Evolutionary conservation across 64 coral and sea anemone genomes (phyloP).

Genomic region (Stichodactyla mertensii): DNA sequence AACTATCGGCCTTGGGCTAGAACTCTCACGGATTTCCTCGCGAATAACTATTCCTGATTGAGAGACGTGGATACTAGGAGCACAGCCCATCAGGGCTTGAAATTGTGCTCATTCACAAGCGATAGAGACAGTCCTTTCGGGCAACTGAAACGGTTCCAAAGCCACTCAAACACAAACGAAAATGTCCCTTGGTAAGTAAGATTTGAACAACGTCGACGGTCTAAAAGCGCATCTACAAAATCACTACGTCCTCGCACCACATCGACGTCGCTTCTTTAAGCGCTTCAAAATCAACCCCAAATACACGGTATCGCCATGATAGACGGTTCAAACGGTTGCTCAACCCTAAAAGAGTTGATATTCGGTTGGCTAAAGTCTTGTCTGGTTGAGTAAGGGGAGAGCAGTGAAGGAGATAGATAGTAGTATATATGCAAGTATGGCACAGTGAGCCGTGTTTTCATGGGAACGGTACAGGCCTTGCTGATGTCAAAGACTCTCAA

Average conservation of each 20-base stretch:
- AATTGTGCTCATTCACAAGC: slow-evolving; percentile 62
- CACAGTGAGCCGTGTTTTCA: slow-evolving; percentile 6
- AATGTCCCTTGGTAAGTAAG: slow-evolving; percentile 22
- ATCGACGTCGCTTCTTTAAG: slow-evolving; percentile 9
- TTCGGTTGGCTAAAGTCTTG: slow-evolving; percentile 8
- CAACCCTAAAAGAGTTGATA: slow-evolving; percentile 44
- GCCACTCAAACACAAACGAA: slow-evolving; percentile 26
- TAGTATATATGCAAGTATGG: slow-evolving; percentile 24
- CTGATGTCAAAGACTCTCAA: slow-evolving; percentile 24
- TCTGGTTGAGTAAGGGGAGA: slow-evolving; percentile 6
- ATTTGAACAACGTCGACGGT: slow-evolving; percentile 14
- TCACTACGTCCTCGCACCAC: slow-evolving; percentile 4
- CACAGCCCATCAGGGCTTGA: slow-evolving; percentile 97
- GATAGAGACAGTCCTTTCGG: slow-evolving; percentile 19
- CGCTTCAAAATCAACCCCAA: slow-evolving; percentile 27
- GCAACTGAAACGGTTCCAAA: slow-evolving; percentile 18
- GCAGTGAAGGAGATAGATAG: slow-evolving; percentile 14
- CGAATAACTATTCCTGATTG: slow-evolving; percentile 98
- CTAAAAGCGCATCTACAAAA: slow-evolving; percentile 32
- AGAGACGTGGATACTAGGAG: slow-evolving; percentile 99
- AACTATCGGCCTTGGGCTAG: slow-evolving; percentile 83
- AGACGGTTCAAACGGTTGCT: neutral
- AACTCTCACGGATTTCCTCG: slow-evolving; percentile 92
- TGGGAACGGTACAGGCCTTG: slow-evolving; percentile 22
- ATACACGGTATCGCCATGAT: slow-evolving; percentile 14